Conservation (phyloP, 2,888 invertebrate species). For the Cremastinae sp. region DNA sequence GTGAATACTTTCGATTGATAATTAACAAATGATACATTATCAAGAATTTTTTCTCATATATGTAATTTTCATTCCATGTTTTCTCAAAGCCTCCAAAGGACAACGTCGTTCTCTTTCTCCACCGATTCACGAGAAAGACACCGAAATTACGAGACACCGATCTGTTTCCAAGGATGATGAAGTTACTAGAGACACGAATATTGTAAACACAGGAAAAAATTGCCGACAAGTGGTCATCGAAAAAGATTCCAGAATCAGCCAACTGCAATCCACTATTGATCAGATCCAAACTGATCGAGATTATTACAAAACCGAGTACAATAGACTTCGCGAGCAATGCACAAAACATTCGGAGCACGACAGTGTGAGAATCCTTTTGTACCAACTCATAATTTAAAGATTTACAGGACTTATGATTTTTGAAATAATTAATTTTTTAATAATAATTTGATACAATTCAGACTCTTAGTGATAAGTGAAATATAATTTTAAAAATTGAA, state of each 20-base stretch:
- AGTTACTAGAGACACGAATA: slow-evolving; percentile 60
- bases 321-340: slow-evolving; percentile 78
- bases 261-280: slow-evolving; percentile 74
- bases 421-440: too few species aligned
- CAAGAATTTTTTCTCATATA: not conserved
- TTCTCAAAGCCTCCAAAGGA: slow-evolving; percentile 51
- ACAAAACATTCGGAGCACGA: slow-evolving; percentile 74
- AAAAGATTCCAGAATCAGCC: slow-evolving; percentile 61
- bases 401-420: too few species aligned
- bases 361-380: too few species aligned
- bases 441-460: too few species aligned
- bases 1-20: not conserved
- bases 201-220: slow-evolving; percentile 31
- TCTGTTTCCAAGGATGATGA: slow-evolving; percentile 50
- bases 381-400: too few species aligned
- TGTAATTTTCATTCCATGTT: not conserved
- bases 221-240: slow-evolving; percentile 58
- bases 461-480: too few species aligned
- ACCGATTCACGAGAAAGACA: slow-evolving; percentile 52
- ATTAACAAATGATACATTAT: too few species aligned
- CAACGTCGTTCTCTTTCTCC: slow-evolving; percentile 58
- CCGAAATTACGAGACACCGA: slow-evolving; percentile 37
- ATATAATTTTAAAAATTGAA: too few species aligned
- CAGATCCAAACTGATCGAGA: slow-evolving; percentile 81
- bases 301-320: slow-evolving; percentile 81